Percentiles rank a stretch among this genome's conserved stretches.
Conservation (phyloP, 2,888 invertebrate genomes). For the Icerya purchasi region DNA sequence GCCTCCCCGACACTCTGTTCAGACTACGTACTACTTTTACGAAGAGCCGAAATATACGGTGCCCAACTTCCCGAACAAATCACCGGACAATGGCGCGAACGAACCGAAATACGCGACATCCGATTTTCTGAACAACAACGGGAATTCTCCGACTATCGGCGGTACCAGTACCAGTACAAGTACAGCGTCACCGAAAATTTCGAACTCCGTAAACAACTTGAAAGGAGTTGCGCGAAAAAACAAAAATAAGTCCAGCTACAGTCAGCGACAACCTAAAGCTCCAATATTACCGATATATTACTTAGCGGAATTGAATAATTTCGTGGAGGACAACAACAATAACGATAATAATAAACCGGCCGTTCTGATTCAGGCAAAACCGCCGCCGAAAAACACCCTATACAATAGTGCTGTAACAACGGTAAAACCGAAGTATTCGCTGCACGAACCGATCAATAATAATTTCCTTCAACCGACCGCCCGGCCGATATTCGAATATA, state of each 20-base stretch:
- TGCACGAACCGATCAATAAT: constrained; percentile 17
- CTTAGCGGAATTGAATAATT: constrained; percentile 9
- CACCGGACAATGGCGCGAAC: not conserved
- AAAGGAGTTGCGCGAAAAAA: constrained; percentile 5
- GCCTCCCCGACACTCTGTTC: not conserved
- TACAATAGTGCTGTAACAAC: constrained; percentile 11
- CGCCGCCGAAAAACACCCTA: not conserved
- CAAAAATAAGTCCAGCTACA: not conserved
- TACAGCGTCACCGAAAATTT: not conserved
- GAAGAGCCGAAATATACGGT: constrained; percentile 29
- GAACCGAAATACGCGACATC: not conserved
- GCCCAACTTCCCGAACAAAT: constrained; percentile 15
- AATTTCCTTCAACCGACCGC: constrained; percentile 11
- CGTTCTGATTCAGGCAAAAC: constrained; percentile 6
- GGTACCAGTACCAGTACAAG: not conserved
- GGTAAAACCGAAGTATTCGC: constrained; percentile 15
- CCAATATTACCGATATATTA: constrained; percentile 11
- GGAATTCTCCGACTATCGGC: not conserved
- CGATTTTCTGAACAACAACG: too few relatives aligned
- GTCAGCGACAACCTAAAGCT: constrained; percentile 2
- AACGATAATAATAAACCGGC: too few relatives aligned
- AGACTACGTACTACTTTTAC: constrained; percentile 43
- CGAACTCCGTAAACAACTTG: constrained; percentile 7
- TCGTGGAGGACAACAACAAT: too few relatives aligned
- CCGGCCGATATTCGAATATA: constrained; percentile 15